A percentile compares a stretch with the other conserved stretches of the same genome.
These are phyloP conservation scores for Drosophila miranda DNA, from an alignment of 1,140 invertebrate species.

Conservation along the genomic window DNA sequence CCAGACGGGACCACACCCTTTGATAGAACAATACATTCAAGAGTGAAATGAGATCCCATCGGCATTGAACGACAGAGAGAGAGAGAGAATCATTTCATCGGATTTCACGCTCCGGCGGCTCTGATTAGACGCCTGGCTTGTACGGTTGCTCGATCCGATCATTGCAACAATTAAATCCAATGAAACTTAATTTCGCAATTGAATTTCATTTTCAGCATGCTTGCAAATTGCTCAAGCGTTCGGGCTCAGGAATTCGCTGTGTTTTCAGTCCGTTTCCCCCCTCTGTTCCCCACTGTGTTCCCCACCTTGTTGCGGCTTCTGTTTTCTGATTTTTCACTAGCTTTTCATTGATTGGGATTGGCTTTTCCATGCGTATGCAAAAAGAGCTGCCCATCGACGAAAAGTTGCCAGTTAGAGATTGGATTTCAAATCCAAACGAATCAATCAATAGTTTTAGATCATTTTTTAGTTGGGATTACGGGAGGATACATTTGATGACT, in stretches of 20 bases:
- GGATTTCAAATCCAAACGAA: background rate
- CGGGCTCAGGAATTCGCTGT: slow-evolving; percentile 36
- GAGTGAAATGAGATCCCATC: slow-evolving; percentile 27
- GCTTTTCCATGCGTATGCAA: slow-evolving; percentile 15
- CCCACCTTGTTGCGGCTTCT: slow-evolving; percentile 3
- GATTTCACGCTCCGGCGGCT: slow-evolving; percentile 52
- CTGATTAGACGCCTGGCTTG: slow-evolving; percentile 34
- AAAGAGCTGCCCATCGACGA: background rate
- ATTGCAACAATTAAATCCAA: slow-evolving; percentile 53
- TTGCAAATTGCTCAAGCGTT: slow-evolving; percentile 64
- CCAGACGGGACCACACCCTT: slow-evolving; percentile 43
- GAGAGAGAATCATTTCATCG: slow-evolving; percentile 29
- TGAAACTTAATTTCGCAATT: slow-evolving; percentile 57
- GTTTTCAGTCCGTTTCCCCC: slow-evolving; percentile 18
- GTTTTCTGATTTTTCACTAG: slow-evolving; percentile 29
- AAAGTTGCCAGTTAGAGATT: background rate
- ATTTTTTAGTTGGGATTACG: too few relatives aligned
- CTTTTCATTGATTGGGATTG: slow-evolving; percentile 14
- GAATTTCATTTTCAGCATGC: slow-evolving; percentile 58
- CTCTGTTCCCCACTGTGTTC: slow-evolving; percentile 12
- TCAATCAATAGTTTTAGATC: background rate
- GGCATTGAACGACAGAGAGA: slow-evolving; percentile 15
- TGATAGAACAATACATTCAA: slow-evolving; percentile 3
- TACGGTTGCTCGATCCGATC: slow-evolving; percentile 50
- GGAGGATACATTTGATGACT: too few relatives aligned